Evolutionary conservation across 2,113 vertebrate genomes (phyloP).

Genomic region (Origma solitaria): DNA sequence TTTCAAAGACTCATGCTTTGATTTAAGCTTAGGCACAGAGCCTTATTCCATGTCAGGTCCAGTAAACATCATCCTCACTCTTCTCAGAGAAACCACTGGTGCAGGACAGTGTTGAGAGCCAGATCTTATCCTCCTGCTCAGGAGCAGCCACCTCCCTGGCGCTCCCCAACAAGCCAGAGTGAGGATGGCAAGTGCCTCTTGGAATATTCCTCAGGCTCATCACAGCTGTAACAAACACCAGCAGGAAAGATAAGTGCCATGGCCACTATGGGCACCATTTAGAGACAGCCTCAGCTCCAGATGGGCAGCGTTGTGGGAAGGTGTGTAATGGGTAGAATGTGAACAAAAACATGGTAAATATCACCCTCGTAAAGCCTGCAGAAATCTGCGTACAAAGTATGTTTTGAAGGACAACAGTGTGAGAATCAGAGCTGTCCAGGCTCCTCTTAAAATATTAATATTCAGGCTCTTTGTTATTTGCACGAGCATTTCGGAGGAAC

Average conservation of each 20-base stretch:
- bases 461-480: not conserved
- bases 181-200: not conserved
- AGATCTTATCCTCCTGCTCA: not conserved
- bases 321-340: fast-evolving
- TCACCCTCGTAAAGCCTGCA: not conserved
- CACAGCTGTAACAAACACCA: not conserved
- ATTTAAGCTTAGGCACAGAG: not conserved
- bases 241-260: not conserved
- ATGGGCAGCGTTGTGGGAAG: not conserved
- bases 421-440: not conserved
- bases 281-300: not conserved
- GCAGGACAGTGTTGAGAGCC: not conserved
- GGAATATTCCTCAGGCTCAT: not conserved
- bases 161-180: not conserved
- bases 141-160: not conserved
- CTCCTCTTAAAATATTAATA: not conserved
- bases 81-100: not conserved
- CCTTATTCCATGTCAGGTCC: not conserved
- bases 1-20: not conserved
- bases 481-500: fast-evolving
- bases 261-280: not conserved
- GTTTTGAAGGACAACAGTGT: not conserved
- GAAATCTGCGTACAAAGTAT: not conserved
- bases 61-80: not conserved
- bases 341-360: not conserved